phyloP scores from a whole-genome alignment of 2,113 vertebrate genomes.

The Mungos mungo region DNA sequence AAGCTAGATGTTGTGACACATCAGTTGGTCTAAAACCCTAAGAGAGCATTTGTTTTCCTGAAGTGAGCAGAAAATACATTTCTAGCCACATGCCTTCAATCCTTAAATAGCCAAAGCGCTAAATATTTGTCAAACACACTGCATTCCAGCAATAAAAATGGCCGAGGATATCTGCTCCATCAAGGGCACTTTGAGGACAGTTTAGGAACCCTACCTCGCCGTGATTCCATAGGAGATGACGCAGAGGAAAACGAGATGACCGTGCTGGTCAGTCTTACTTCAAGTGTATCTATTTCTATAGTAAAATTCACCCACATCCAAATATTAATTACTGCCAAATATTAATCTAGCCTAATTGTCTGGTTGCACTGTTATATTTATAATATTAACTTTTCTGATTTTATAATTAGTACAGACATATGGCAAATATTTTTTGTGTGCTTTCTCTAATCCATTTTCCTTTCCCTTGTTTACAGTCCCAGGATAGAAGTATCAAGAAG shows the following conservation, averaged over 20 bases:
- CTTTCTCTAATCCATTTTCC: background rate
- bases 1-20: background rate
- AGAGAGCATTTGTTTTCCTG: background rate
- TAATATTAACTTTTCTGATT: background rate
- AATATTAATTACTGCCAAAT: background rate
- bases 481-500: background rate
- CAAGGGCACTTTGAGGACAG: background rate
- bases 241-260: background rate
- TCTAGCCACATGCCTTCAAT: background rate
- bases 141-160: background rate
- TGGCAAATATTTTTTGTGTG: background rate
- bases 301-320: background rate
- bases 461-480: background rate
- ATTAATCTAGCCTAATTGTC: background rate
- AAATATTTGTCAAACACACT: background rate
- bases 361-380: background rate
- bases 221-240: background rate
- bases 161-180: background rate
- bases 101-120: background rate
- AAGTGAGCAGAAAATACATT: background rate
- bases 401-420: background rate
- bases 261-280: background rate
- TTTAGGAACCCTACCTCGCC: background rate
- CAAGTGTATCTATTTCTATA: background rate
- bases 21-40: background rate